phyloP scores from a whole-genome alignment of 2,888 invertebrate genomes.

The Conchocele bisecta region DNA sequence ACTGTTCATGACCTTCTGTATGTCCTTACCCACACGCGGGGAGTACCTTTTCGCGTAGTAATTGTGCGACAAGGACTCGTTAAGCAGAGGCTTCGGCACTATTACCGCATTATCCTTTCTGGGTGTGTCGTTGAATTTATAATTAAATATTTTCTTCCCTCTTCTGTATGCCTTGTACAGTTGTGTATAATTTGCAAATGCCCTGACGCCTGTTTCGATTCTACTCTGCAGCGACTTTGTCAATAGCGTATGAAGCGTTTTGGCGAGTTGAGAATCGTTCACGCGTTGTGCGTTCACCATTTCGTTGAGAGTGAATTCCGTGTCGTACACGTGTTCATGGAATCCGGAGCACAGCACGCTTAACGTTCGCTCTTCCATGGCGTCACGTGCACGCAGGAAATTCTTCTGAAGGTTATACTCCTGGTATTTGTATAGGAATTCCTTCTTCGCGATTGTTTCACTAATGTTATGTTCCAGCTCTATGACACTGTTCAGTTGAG shows the following conservation, averaged over 20 bases:
- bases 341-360: constrained; percentile 56
- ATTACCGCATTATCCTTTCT: constrained; percentile 45
- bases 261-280: constrained; percentile 6
- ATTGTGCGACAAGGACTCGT: constrained; percentile 42
- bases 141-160: constrained; percentile 61
- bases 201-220: constrained; percentile 51
- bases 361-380: constrained; percentile 71
- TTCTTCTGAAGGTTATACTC: constrained; percentile 64
- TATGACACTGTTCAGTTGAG: constrained; percentile 13
- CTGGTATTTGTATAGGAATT: constrained; percentile 60
- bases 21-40: constrained; percentile 27
- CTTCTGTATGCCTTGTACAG: constrained; percentile 49
- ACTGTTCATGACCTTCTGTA: constrained; percentile 25
- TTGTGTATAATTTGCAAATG: constrained; percentile 59
- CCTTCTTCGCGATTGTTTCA: constrained; percentile 35
- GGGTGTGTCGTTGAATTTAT: constrained; percentile 45
- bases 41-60: constrained; percentile 35
- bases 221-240: constrained; percentile 45
- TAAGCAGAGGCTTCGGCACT: constrained; percentile 54
- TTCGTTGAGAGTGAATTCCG: constrained; percentile 41
- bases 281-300: not conserved
- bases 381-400: constrained; percentile 64
- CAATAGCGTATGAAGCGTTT: constrained; percentile 37
- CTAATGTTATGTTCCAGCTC: constrained; percentile 31
- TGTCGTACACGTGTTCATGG: constrained; percentile 56